phyloP scores from a whole-genome alignment of 2,797 vertebrate species.

The Chrysocyon brachyurus region DNA sequence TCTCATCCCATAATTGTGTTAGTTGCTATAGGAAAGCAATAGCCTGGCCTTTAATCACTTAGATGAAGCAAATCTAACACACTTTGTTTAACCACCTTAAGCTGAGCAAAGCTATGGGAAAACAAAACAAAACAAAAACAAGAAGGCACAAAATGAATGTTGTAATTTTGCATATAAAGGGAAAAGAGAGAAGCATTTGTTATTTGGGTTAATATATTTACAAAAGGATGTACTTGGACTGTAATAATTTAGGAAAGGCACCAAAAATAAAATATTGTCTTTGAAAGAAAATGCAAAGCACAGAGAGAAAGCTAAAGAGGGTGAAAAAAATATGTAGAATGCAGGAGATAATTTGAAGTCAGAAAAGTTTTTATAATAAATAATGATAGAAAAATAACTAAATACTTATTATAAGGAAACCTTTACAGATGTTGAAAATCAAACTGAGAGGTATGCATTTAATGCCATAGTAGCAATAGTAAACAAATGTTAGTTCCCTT shows the following conservation, averaged over 20 bases:
- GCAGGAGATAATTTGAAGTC: background rate
- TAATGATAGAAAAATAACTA: background rate
- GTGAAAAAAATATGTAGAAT: background rate
- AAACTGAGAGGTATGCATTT: background rate
- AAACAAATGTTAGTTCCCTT: background rate
- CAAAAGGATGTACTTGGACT: background rate
- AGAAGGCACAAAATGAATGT: background rate
- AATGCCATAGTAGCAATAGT: background rate
- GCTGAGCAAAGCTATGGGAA: background rate
- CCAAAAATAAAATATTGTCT: background rate
- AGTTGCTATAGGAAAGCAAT: background rate
- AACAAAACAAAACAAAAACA: background rate
- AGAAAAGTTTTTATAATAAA: background rate
- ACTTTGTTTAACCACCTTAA: background rate
- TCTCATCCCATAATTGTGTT: background rate
- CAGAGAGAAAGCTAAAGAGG: background rate
- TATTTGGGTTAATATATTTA: background rate
- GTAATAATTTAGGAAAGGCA: background rate
- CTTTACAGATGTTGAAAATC: background rate
- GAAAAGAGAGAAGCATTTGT: background rate
- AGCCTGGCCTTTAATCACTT: background rate
- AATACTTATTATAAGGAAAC: background rate
- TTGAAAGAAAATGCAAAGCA: background rate
- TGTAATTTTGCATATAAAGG: background rate
- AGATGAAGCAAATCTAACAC: background rate